Percentiles rank a stretch among this genome's conserved stretches.
phyloP scores from a whole-genome alignment of 2,888 invertebrate genomes.

The Dolichopus griseipennis region DNA sequence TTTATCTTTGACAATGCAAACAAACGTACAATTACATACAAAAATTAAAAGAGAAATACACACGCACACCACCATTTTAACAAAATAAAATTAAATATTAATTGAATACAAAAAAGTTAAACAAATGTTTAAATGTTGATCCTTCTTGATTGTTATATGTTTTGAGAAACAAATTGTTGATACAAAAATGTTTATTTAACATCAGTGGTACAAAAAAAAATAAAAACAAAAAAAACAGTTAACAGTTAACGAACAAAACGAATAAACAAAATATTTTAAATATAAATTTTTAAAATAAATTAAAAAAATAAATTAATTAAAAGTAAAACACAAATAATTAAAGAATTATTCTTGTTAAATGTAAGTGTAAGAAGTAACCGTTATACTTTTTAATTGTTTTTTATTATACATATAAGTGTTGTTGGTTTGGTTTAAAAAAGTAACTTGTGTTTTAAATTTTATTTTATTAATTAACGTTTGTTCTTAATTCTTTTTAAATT shows the following conservation, averaged over 20 bases:
- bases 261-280: constrained; percentile 19
- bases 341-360: constrained; percentile 10
- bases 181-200: background rate
- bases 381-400: background rate
- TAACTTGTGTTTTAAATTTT: too few relatives aligned
- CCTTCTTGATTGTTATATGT: too few relatives aligned
- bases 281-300: constrained; percentile 30
- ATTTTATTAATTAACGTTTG: too few relatives aligned
- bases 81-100: too few relatives aligned
- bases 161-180: background rate
- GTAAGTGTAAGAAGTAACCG: background rate
- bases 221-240: constrained; percentile 13
- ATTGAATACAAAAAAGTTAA: too few relatives aligned
- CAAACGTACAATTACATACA: background rate
- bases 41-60: background rate
- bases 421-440: too few relatives aligned
- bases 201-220: background rate
- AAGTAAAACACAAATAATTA: constrained; percentile 25
- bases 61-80: too few relatives aligned
- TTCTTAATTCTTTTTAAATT: background rate
- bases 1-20: constrained; percentile 8
- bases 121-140: too few relatives aligned
- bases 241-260: constrained; percentile 13
- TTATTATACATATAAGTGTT: background rate
- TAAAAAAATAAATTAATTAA: constrained; percentile 24